Evolutionary conservation across 2,888 invertebrate genomes (phyloP).

Genomic region (Augiades crinisus): DNA sequence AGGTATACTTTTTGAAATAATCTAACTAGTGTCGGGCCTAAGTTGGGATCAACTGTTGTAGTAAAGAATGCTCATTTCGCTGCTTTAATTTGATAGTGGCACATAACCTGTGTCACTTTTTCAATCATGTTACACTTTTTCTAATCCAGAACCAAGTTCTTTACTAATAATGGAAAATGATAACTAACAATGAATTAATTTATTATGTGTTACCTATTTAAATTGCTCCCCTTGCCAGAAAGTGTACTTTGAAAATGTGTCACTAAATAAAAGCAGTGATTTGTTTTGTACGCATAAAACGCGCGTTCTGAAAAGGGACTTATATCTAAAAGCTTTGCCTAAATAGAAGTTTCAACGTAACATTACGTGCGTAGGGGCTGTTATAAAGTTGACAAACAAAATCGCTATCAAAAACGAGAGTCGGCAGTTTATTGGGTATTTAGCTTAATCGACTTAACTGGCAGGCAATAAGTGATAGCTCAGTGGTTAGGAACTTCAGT

Average conservation of each 20-base stretch:
- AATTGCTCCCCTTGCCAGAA: too few species aligned
- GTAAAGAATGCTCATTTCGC: too few species aligned
- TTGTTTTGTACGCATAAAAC: background rate
- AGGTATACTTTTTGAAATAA: too few species aligned
- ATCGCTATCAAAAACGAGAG: conserved; percentile 23
- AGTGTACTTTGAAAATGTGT: background rate
- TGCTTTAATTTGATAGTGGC: too few species aligned
- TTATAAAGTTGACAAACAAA: conserved; percentile 52
- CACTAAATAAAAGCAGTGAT: background rate
- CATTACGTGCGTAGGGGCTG: conserved; percentile 54
- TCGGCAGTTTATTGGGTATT: background rate
- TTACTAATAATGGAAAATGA: too few species aligned
- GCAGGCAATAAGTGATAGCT: conserved; percentile 19
- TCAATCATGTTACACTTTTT: too few species aligned
- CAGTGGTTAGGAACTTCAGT: background rate
- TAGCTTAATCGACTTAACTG: conserved; percentile 30
- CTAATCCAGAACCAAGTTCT: too few species aligned
- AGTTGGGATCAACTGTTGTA: too few species aligned
- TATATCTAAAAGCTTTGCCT: background rate
- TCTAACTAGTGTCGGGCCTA: too few species aligned
- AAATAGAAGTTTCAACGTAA: conserved; percentile 10
- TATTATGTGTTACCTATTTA: too few species aligned
- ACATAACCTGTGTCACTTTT: too few species aligned
- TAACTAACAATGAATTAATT: too few species aligned
- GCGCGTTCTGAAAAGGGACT: background rate